Conservation (phyloP, 2,888 invertebrate genomes). For the Labia minor region DNA sequence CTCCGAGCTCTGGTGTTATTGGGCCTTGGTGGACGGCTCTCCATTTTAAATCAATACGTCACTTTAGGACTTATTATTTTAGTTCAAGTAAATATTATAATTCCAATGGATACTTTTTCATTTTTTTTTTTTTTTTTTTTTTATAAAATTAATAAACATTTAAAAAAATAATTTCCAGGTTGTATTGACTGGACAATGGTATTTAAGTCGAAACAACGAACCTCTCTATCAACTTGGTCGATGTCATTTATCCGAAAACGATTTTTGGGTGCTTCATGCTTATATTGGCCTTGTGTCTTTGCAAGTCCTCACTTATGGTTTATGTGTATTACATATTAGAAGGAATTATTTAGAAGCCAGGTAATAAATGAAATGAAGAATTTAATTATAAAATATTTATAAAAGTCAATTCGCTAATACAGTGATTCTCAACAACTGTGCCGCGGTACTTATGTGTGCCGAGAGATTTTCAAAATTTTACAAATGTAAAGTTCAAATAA, state of each 20-base stretch:
- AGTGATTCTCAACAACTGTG: no score
- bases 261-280: constrained; percentile 31
- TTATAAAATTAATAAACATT: no score
- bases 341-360: constrained; percentile 34
- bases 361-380: no score
- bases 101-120: no score
- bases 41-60: constrained; percentile 32
- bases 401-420: no score
- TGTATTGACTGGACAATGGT: constrained; percentile 29
- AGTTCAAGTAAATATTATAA: constrained; percentile 32
- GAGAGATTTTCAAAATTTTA: no score
- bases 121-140: no score
- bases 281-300: constrained; percentile 31
- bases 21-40: constrained; percentile 34
- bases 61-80: constrained; percentile 32
- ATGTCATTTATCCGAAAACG: constrained; percentile 26
- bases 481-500: no score
- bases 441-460: no score
- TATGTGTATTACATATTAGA: constrained; percentile 32
- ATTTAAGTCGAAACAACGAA: constrained; percentile 21
- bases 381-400: no score
- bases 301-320: constrained; percentile 31
- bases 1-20: constrained; percentile 33
- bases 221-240: background rate
- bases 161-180: background rate